A percentile compares a stretch with the other conserved stretches of the same genome.
Evolutionary conservation across 2,888 invertebrate genomes (phyloP).

Genomic region (Netelia virgata): DNA sequence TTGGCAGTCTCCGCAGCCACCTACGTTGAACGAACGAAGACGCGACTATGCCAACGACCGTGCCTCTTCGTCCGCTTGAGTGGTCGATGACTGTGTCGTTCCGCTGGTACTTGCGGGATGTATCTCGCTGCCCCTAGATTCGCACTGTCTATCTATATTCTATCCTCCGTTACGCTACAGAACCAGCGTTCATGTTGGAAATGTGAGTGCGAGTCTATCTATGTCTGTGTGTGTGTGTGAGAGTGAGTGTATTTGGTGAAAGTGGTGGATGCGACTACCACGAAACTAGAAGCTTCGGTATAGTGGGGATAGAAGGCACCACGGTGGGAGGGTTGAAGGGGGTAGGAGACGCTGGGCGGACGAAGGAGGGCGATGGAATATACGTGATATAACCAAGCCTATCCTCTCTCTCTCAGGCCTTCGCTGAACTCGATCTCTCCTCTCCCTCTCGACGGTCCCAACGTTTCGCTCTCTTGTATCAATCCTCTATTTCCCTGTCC

Average conservation of each 20-base stretch:
- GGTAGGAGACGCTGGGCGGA: conserved; percentile 33
- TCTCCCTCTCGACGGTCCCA: conserved; percentile 85
- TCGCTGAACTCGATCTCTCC: conserved; percentile 80
- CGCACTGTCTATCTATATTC: conserved; percentile 39
- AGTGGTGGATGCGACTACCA: conserved; percentile 86
- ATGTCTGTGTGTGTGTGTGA: conserved; percentile 66
- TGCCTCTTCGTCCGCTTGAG: neutral
- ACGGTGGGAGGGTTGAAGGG: conserved; percentile 76
- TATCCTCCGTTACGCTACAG: conserved; percentile 53
- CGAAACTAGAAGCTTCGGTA: conserved; percentile 78
- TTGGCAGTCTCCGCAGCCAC: neutral
- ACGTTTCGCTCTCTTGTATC: conserved; percentile 85
- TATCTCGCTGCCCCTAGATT: conserved; percentile 16
- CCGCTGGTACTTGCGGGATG: conserved; percentile 14
- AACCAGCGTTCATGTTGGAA: conserved; percentile 61
- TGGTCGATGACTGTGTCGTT: neutral
- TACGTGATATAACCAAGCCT: conserved; percentile 71
- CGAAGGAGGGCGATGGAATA: conserved; percentile 69
- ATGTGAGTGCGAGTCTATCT: conserved; percentile 65
- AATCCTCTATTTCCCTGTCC: conserved; percentile 84
- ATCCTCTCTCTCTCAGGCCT: conserved; percentile 72
- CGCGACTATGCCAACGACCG: neutral
- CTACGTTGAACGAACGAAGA: neutral
- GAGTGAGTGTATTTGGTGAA: conserved; percentile 84
- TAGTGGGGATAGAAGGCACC: conserved; percentile 85